Percentiles rank a stretch among this genome's conserved stretches.
phyloP scores from a whole-genome alignment of 2,797 vertebrate genomes.

The Gymnoscopelus microlampas region DNA sequence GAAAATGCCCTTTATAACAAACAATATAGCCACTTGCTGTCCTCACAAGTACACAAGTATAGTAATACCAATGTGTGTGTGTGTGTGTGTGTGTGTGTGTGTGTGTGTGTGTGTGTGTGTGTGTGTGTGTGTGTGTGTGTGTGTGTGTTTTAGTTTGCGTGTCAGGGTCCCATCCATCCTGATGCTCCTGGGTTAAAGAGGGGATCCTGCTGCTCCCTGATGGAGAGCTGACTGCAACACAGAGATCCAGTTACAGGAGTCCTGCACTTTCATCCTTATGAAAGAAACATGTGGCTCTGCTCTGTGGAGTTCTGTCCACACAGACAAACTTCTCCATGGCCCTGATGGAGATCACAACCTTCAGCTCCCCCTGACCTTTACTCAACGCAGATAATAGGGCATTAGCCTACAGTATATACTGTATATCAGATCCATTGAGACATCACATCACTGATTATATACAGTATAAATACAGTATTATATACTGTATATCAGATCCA shows the following conservation, averaged over 20 bases:
- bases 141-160: conserved; percentile 69
- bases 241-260: conserved; percentile 83
- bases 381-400: conserved; percentile 12
- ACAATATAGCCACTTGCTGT: too few relatives aligned
- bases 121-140: not conserved
- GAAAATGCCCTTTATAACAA: too few relatives aligned
- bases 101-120: conserved; percentile 10
- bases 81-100: conserved; percentile 10
- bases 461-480: too few relatives aligned
- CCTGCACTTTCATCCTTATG: conserved; percentile 85
- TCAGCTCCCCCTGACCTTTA: conserved; percentile 37
- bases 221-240: conserved; percentile 82
- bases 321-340: conserved; percentile 46
- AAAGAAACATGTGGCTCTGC: conserved; percentile 80
- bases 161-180: conserved; percentile 79
- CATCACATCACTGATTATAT: not conserved
- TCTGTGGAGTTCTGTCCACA: conserved; percentile 59
- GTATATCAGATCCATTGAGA: not conserved
- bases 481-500: not conserved
- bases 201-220: conserved; percentile 83
- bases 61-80: too few relatives aligned
- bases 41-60: too few relatives aligned
- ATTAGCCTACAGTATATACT: too few relatives aligned
- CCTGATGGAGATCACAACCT: conserved; percentile 7
- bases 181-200: conserved; percentile 77